These are phyloP conservation scores for Oncorhynchus keta DNA, from an alignment of 2,113 vertebrate species.

Conservation along the genomic window DNA sequence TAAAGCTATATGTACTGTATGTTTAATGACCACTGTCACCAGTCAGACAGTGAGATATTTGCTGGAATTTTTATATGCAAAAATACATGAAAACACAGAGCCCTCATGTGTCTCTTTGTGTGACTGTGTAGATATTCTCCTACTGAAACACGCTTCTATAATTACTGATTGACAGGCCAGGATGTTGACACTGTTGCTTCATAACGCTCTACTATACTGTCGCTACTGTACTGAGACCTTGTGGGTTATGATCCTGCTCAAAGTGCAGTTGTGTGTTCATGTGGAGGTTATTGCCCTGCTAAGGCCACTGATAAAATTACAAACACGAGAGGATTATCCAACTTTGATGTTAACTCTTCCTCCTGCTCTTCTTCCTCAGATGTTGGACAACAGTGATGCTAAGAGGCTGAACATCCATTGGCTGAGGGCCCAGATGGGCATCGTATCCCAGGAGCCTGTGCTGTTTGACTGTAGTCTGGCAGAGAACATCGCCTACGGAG, in stretches of 20 bases:
- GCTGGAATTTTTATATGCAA: too few species aligned
- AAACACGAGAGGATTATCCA: neutral
- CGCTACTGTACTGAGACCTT: neutral
- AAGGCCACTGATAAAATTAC: constrained; percentile 16
- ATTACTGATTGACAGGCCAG: too few species aligned
- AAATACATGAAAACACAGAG: too few species aligned
- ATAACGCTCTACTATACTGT: too few species aligned
- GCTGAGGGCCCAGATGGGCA: constrained; percentile 89
- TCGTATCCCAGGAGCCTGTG: constrained; percentile 92
- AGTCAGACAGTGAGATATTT: too few species aligned
- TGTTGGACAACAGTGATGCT: constrained; percentile 71
- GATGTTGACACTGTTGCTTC: too few species aligned
- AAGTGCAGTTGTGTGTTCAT: neutral
- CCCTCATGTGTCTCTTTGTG: too few species aligned
- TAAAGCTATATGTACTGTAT: too few species aligned
- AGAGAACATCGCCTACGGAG: constrained; percentile 94
- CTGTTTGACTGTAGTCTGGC: constrained; percentile 91
- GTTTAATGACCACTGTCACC: too few species aligned
- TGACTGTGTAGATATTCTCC: too few species aligned
- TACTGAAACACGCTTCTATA: too few species aligned
- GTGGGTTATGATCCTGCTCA: neutral
- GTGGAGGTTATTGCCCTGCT: constrained; percentile 3
- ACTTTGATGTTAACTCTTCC: too few species aligned
- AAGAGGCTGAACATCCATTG: constrained; percentile 83
- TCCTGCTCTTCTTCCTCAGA: constrained; percentile 50